Conservation (phyloP, 2,797 vertebrate genomes). For the Mergus octosetaceus region DNA sequence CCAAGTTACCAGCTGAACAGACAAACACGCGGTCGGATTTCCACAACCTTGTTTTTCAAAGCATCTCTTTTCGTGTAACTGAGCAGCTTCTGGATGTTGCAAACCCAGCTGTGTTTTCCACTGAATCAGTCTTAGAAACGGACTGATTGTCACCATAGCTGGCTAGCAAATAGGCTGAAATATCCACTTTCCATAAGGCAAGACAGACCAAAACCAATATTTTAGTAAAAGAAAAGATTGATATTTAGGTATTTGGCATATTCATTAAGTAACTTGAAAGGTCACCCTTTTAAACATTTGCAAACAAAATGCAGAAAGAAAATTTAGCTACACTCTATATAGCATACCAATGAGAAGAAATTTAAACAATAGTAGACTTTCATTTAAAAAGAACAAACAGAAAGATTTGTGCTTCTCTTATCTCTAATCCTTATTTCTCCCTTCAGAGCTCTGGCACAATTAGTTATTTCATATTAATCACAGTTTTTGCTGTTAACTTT, state of each 20-base stretch:
- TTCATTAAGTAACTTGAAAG: constrained; percentile 43
- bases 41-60: not conserved
- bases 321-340: not conserved
- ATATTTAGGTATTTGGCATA: constrained; percentile 44
- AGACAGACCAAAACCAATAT: not conserved
- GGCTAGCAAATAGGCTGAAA: not conserved
- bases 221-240: not conserved
- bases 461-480: constrained; percentile 62
- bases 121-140: not conserved
- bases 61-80: fast-evolving
- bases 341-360: constrained; percentile 49
- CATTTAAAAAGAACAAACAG: constrained; percentile 69
- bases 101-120: not conserved
- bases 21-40: not conserved
- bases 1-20: fast-evolving
- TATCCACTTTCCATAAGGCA: not conserved
- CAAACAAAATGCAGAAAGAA: not conserved
- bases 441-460: constrained; percentile 60
- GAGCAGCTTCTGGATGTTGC: not conserved
- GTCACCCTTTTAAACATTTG: constrained; percentile 48
- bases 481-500: constrained; percentile 15
- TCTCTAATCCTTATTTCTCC: constrained; percentile 33
- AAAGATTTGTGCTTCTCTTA: constrained; percentile 38
- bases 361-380: constrained; percentile 38
- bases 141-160: not conserved